phyloP scores from a whole-genome alignment of 1,140 invertebrate species.

The Pomacea maculata region DNA sequence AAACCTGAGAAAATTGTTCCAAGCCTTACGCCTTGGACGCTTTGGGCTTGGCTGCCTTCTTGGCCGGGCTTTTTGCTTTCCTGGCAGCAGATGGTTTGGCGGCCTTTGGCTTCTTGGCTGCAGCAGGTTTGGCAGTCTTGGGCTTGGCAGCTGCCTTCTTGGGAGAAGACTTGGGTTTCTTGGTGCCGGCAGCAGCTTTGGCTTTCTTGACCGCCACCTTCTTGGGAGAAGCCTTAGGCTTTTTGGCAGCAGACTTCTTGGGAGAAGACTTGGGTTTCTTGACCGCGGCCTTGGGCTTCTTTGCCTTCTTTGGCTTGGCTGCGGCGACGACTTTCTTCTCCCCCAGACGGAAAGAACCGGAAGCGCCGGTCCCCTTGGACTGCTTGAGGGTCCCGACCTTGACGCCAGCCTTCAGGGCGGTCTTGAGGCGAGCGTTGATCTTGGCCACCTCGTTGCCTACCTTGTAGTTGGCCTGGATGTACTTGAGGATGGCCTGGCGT shows the following conservation, averaged over 20 bases:
- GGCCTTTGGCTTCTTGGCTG: conserved; percentile 23
- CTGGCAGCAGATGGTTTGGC: conserved; percentile 8
- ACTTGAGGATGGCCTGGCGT: conserved; percentile 61
- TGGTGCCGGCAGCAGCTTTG: conserved; percentile 40
- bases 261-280: conserved; percentile 33
- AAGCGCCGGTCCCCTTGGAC: conserved; percentile 60
- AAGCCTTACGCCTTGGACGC: conserved; percentile 20
- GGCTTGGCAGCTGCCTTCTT: conserved; percentile 27
- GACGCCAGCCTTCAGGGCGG: conserved; percentile 53
- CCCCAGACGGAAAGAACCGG: conserved; percentile 63
- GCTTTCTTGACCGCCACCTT: conserved; percentile 34
- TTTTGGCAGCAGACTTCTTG: conserved; percentile 36
- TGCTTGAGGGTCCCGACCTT: conserved; percentile 53
- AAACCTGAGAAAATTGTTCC: no score
- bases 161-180: conserved; percentile 26
- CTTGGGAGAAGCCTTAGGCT: conserved; percentile 42
- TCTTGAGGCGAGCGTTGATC: conserved; percentile 54
- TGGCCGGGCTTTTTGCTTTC: conserved; percentile 20
- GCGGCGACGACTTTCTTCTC: conserved; percentile 30
- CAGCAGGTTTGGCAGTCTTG: not conserved
- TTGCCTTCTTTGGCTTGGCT: conserved; percentile 42
- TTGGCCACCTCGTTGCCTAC: conserved; percentile 53
- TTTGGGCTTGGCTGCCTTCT: conserved; percentile 10
- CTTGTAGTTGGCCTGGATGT: conserved; percentile 62
- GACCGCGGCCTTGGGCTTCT: conserved; percentile 44